Evolutionary conservation across 2,113 vertebrate species (phyloP), one percentile per base, ranked within the genome.

Genomic region (Ciconia maguari): DNA sequence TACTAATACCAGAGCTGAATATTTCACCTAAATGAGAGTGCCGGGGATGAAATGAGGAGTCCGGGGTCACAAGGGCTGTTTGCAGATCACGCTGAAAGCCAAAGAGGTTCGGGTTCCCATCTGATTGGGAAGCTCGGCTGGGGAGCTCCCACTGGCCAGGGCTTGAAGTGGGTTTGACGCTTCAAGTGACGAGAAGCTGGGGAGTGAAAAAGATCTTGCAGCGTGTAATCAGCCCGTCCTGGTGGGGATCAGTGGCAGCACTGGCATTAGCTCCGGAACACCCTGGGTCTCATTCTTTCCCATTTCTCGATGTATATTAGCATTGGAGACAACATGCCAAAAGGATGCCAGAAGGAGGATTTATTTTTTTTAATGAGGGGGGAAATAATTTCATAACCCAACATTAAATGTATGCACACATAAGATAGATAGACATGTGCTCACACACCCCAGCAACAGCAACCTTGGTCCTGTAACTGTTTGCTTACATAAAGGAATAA

Each of bases 401-500:
- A 17, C 64, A 55, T 68, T 74, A 78, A 80, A 51, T 7, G n/a
- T 66, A 38, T 25, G 38, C 26, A 32, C 18, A 41, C 36, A 7
- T 60, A 64, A 75, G 48, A 79, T 0, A 82, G n/a, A 70, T 68
- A 38, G 38, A 51, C 32, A 16, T 51, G 44, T 75, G 54, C 57
- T 87, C 44, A 4, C 55, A 64, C 42, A 34, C 17, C 21, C 20
- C 48, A 89, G 72, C n/a, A 87, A 8, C 52, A 83, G 12, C 78
- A 84, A 4, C 69, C 42, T 84, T 52, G 68, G 41, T 81, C 62
- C 49, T 81, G 30, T 32, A 69, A 58, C 22, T 51, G 36, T 65
- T 64, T 74, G 52, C 77, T 89, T 80, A 62, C 60, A 41, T 65
- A 60, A 92, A 96, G 62, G 76, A 94, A 87, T 78, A 86, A 94